Base-by-base conservation (phyloP, 2,888 invertebrate species). In the Trisateles emortualis region DNA sequence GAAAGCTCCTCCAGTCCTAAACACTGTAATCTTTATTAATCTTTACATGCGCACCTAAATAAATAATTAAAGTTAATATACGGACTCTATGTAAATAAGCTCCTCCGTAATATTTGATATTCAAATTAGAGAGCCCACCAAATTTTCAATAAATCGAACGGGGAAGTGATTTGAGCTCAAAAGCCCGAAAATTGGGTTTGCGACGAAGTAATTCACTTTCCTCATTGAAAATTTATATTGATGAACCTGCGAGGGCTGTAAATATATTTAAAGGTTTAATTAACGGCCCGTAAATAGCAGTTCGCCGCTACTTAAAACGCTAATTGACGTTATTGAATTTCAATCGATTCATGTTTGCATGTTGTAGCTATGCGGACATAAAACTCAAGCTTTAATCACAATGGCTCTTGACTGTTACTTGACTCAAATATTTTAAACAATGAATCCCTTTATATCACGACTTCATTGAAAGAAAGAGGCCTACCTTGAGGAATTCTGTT, bases 131-230 rank as follows among this genome's bases (percentile, higher is more conserved):
- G 17, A 10, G 14, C 26, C 26, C n/a, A 13, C 22, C 38, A 40
- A 62, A 65, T 48, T 52, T 55, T 44, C 45, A 54, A 64, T 58
- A 64, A 71, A 68, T 54, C 43, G 55, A 58, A 55, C 26, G 39
- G 41, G 41, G 42, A 55, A 58, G 26, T 64, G 50, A 54, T 57
- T 67, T 50, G 13, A 39, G 45, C 41, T 49, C 42, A 46, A 61
- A 52, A 38, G 45, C 50, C 30, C 33, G 45, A 58, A 64, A 59
- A 72, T 64, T 64, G 52, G 39, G 38, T 54, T 53, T 40, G 53
- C 39, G 48, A 16, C 55, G 29, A 69, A 51, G 40, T 50, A 54
- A 66, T 57, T 63, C 51, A 53, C 32, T 52, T 56, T 57, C 32
- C 13, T 38, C 30, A 5, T 35, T 14, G 26, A 44, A 52, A 48